Conservation (phyloP, 2,888 invertebrate species). For the Dugesia japonica region DNA sequence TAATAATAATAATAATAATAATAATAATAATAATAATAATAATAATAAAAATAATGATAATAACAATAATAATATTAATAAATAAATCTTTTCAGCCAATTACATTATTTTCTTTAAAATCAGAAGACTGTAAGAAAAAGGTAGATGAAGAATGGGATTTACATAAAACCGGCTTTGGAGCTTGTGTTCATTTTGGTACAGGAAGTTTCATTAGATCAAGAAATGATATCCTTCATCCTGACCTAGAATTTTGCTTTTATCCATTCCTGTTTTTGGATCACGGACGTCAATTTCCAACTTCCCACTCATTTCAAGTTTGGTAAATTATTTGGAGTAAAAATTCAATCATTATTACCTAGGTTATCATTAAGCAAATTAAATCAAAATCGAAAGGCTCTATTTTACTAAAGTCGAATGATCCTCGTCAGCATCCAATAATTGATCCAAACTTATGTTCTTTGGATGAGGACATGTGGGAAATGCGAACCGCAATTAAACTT, state of each 20-base stretch:
- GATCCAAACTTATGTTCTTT: slow-evolving; percentile 72
- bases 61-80: too few relatives aligned
- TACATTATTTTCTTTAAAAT: slow-evolving; percentile 46
- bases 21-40: too few relatives aligned
- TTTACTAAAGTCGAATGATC: slow-evolving; percentile 61
- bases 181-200: slow-evolving; percentile 49
- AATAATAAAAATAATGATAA: too few relatives aligned
- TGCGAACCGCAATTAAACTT: slow-evolving; percentile 40
- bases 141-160: slow-evolving; percentile 50
- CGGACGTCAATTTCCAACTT: slow-evolving; percentile 46
- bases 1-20: too few relatives aligned
- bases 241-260: slow-evolving; percentile 51
- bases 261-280: slow-evolving; percentile 51
- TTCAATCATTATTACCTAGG: too few relatives aligned
- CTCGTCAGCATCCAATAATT: slow-evolving; percentile 64
- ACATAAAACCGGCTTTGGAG: slow-evolving; percentile 46
- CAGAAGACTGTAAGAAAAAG: slow-evolving; percentile 50
- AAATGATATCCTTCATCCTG: slow-evolving; percentile 46
- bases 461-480: slow-evolving; percentile 52
- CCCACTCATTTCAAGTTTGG: slow-evolving; percentile 49
- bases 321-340: too few relatives aligned
- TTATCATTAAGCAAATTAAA: too few relatives aligned
- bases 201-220: slow-evolving; percentile 49
- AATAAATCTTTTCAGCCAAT: too few relatives aligned
- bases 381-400: slow-evolving; percentile 70